Evolutionary conservation across 2,113 vertebrate genomes (phyloP), one percentile per base, ranked within the genome.

Genomic region (Pteruthius melanotis): DNA sequence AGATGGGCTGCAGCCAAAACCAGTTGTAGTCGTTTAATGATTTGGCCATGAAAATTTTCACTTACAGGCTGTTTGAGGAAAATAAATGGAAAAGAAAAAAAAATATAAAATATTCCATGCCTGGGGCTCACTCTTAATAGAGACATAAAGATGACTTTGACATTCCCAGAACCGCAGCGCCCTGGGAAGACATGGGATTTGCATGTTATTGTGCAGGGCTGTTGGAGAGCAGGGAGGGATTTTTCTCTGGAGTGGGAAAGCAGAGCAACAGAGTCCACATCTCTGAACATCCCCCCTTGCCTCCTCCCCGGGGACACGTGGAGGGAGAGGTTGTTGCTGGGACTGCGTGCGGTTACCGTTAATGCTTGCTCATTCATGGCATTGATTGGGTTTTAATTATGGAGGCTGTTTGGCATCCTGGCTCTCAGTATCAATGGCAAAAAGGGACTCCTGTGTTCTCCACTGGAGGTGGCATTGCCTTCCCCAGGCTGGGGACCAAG

Each of bases 81-180:
- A 97, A 97, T 81, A 92, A 94, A 89, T 94, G 85, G 82, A 28
- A 65, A 80, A 52, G 30, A 52, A 72, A 85, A 85, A 91, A 68
- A 83, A 52, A 63, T 78, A 89, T 85, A 81, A 90, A 92, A 94
- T 85, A 93, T 95, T 96, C 96, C 96, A 93, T 85, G 94, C 96
- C 95, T 91, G 90, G 75, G 96, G 97, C 94, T 94, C n/a, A 89
- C 78, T 83, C 90, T 92, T 95, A 97, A 97, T 83, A 93, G 93
- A 97, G 92, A 95, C 83, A 95, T 95, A 95, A 95, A 95, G 95
- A 95, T 95, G 94, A 83, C 75, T 95, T 96, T 94, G 94, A 94
- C 91, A 83, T 95, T 95, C 96, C 85, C 91, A 77, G 89, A 95
- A 93, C 94, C 93, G 0, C 94, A 95, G 93, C 65, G 47, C 95